These are phyloP conservation scores for Podarcis lilfordi DNA, from an alignment of 2,797 vertebrate species.

Conservation along the genomic window DNA sequence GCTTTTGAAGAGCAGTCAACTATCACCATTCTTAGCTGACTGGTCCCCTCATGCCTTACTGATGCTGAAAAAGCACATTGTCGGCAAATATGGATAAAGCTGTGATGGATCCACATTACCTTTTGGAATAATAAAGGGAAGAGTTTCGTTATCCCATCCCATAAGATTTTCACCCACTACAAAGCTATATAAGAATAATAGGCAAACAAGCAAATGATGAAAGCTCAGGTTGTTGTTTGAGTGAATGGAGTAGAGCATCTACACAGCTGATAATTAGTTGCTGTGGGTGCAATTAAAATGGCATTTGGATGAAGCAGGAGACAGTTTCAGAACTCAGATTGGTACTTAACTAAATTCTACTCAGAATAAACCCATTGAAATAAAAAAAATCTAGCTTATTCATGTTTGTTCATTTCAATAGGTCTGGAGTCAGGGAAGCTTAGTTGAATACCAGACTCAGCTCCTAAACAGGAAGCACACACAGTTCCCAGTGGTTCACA, in stretches of 20 bases:
- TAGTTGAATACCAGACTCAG: no score
- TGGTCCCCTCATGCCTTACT: neutral
- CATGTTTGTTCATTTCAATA: no score
- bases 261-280: neutral
- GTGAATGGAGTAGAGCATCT: neutral
- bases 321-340: neutral
- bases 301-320: neutral
- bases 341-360: neutral
- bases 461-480: neutral
- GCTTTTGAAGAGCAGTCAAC: neutral
- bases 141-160: neutral
- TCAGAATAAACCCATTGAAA: no score
- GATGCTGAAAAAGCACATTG: neutral
- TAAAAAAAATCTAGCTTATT: no score
- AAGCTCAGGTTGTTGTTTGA: neutral
- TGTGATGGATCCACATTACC: neutral
- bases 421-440: no score
- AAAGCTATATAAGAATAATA: neutral
- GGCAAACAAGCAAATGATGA: neutral
- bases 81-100: neutral
- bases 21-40: neutral
- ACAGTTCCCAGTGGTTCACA: no score
- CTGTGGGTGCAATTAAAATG: neutral
- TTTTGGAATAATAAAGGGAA: neutral
- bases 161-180: neutral